Evolutionary conservation across 2,888 invertebrate species (phyloP).

Genomic region (Plemyria rubiginata): DNA sequence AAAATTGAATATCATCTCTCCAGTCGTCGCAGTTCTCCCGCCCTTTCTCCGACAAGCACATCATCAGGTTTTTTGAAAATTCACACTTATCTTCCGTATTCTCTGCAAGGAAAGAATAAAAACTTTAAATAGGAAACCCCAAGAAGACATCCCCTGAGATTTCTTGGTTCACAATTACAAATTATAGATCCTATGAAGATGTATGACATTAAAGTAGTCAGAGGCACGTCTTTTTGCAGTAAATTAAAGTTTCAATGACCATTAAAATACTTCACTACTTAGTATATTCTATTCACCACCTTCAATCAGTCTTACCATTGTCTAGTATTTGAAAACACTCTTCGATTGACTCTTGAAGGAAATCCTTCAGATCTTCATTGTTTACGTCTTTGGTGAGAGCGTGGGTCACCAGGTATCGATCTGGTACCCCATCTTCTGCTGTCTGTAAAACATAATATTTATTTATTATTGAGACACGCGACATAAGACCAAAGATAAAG

Average conservation of each 20-base stretch:
- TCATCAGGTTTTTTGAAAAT: constrained; percentile 87
- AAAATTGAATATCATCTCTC: constrained; percentile 80
- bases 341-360: constrained; percentile 88
- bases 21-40: constrained; percentile 90
- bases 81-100: constrained; percentile 86
- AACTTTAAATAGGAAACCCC: too few species aligned
- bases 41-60: constrained; percentile 89
- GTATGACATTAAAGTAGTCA: too few species aligned
- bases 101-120: constrained; percentile 64
- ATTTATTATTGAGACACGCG: too few species aligned
- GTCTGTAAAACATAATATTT: constrained; percentile 65
- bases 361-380: constrained; percentile 87
- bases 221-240: too few species aligned
- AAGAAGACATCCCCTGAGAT: too few species aligned
- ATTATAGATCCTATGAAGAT: too few species aligned
- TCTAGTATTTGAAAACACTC: constrained; percentile 88
- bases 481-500: too few species aligned
- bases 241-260: too few species aligned
- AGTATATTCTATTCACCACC: neutral
- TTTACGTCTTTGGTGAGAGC: constrained; percentile 86
- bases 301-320: constrained; percentile 60
- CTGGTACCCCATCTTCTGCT: constrained; percentile 86
- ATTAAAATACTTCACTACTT: too few species aligned
- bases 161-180: too few species aligned
- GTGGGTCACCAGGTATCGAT: constrained; percentile 86